phyloP scores from a whole-genome alignment of 2,888 invertebrate species.

The Hypolimnas misippus region DNA sequence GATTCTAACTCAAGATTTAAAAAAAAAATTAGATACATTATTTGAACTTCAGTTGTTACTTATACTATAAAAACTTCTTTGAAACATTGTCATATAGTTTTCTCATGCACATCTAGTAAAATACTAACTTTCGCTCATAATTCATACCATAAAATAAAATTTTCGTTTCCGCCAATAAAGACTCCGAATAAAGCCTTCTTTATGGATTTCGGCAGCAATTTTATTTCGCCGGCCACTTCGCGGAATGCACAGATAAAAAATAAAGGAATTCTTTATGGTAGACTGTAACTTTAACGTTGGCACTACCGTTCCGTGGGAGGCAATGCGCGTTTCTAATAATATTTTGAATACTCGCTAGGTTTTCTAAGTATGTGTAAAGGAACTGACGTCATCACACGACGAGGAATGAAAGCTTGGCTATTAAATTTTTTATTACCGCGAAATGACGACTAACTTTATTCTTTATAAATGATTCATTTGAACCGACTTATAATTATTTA shows the following conservation, averaged over 20 bases:
- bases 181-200: conserved; percentile 64
- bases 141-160: conserved; percentile 47
- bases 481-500: neutral
- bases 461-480: conserved; percentile 4
- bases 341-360: conserved; percentile 35
- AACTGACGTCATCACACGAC: conserved; percentile 30
- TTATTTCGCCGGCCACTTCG: conserved; percentile 65
- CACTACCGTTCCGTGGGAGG: conserved; percentile 45
- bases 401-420: conserved; percentile 14
- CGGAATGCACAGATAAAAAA: conserved; percentile 60
- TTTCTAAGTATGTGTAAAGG: conserved; percentile 36
- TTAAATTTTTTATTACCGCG: conserved; percentile 21
- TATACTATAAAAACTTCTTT: neutral
- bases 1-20: too few relatives aligned
- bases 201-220: conserved; percentile 78
- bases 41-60: too few relatives aligned
- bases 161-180: conserved; percentile 68
- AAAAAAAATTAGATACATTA: too few relatives aligned
- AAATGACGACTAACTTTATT: conserved; percentile 6
- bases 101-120: neutral
- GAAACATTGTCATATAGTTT: neutral
- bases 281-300: conserved; percentile 50
- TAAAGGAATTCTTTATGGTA: conserved; percentile 44
- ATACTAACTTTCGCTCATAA: conserved; percentile 15
- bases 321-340: conserved; percentile 37